Conservation (phyloP, 35 echinoderm and acorn worm genomes). For the Lytechinus pictus region DNA sequence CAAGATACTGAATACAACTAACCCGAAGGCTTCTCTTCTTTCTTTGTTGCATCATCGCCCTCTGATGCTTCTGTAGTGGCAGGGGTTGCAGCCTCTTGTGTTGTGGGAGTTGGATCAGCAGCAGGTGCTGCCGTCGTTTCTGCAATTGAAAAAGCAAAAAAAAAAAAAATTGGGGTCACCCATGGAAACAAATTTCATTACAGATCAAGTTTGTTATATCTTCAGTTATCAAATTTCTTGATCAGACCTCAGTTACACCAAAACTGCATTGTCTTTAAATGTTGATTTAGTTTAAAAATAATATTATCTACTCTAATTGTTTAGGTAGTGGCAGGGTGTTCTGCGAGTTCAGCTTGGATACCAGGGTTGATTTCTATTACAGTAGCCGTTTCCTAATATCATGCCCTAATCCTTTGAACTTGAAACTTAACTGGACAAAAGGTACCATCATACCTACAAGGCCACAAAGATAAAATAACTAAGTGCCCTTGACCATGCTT, state of each 20-base stretch:
- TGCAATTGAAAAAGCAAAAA: neutral
- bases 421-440: too few species aligned
- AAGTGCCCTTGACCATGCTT: neutral
- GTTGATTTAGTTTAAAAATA: neutral
- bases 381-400: too few species aligned
- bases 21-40: neutral
- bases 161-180: neutral
- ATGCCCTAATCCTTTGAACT: neutral
- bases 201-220: neutral
- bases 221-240: neutral
- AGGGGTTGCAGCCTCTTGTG: conserved; percentile 53
- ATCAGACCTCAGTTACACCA: neutral
- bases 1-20: neutral
- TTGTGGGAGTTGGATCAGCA: conserved; percentile 20
- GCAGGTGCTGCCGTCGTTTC: conserved; percentile 22
- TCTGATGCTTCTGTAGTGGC: conserved; percentile 2
- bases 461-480: too few species aligned
- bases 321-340: neutral
- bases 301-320: neutral
- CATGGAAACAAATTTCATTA: neutral
- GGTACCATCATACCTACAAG: too few species aligned
- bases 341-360: neutral
- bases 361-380: neutral
- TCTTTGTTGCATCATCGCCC: neutral
- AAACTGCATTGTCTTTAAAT: neutral